These are phyloP conservation scores for Agelaius phoeniceus DNA, from an alignment of 2,113 vertebrate genomes.

Conservation along the genomic window DNA sequence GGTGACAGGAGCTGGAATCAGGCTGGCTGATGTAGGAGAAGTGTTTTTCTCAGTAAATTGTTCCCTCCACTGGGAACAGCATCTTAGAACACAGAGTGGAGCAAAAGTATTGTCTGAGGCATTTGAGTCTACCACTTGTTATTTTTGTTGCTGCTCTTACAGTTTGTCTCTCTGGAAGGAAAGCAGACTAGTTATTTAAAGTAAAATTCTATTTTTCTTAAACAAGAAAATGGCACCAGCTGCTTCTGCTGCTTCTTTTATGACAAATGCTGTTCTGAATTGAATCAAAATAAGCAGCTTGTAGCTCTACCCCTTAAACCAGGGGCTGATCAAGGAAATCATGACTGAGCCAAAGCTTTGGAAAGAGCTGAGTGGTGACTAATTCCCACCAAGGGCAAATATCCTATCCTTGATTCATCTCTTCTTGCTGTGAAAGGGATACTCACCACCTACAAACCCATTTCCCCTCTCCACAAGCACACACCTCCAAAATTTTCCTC, in stretches of 20 bases:
- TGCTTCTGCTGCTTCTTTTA: constrained; percentile 59
- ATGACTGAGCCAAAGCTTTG: neutral
- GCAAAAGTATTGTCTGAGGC: constrained; percentile 39
- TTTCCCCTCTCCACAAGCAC: neutral
- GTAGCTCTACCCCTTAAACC: constrained; percentile 39
- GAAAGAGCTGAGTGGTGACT: constrained; percentile 21
- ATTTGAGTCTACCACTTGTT: constrained; percentile 20
- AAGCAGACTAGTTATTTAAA: constrained; percentile 66
- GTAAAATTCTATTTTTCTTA: constrained; percentile 11
- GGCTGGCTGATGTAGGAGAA: neutral
- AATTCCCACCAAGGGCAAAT: constrained; percentile 20
- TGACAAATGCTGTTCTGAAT: constrained; percentile 20
- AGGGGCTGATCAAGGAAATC: constrained; percentile 43
- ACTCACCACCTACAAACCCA: neutral
- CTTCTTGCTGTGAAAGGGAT: neutral
- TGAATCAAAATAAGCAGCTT: constrained; percentile 37
- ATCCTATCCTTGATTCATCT: constrained; percentile 35
- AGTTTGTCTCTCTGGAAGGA: neutral
- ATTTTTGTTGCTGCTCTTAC: constrained; percentile 50
- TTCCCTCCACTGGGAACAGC: neutral
- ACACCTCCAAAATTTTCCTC: neutral
- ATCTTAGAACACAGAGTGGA: neutral
- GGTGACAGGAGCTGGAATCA: neutral
- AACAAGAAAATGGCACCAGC: constrained; percentile 50
- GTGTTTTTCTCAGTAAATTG: neutral